These are phyloP conservation scores for Scomber scombrus DNA, from an alignment of 2,113 vertebrate species.

Conservation along the genomic window DNA sequence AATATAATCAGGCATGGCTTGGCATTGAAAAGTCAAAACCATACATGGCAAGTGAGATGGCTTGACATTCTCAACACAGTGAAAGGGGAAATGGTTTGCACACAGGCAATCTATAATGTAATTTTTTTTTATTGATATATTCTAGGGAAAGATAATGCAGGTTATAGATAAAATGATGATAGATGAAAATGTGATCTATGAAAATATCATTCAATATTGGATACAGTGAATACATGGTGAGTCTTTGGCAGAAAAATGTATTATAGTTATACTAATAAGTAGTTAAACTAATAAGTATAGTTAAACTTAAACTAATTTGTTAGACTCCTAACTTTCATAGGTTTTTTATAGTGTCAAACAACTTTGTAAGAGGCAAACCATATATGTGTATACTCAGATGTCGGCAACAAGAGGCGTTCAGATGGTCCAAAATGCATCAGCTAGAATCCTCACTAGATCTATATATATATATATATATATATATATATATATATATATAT, in stretches of 20 bases:
- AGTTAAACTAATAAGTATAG: not conserved
- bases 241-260: not conserved
- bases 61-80: slow-evolving; percentile 31
- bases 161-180: not conserved
- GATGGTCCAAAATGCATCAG: too few species aligned
- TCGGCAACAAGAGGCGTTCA: too few species aligned
- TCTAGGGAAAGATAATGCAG: not conserved
- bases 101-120: not conserved
- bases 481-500: too few species aligned
- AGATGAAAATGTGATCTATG: not conserved
- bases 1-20: slow-evolving; percentile 35
- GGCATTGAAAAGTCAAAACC: slow-evolving; percentile 35
- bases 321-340: not conserved
- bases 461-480: too few species aligned
- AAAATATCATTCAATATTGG: not conserved
- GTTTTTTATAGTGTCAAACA: too few species aligned
- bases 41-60: slow-evolving; percentile 28
- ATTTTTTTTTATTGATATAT: not conserved
- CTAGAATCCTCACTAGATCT: too few species aligned
- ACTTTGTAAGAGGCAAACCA: too few species aligned
- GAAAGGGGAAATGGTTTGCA: slow-evolving; percentile 8
- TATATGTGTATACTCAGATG: too few species aligned
- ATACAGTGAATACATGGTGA: not conserved
- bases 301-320: too few species aligned
- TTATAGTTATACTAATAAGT: too few species aligned